phyloP scores from a whole-genome alignment of 1,140 invertebrate genomes.

The Zaprionus kolodkinae region DNA sequence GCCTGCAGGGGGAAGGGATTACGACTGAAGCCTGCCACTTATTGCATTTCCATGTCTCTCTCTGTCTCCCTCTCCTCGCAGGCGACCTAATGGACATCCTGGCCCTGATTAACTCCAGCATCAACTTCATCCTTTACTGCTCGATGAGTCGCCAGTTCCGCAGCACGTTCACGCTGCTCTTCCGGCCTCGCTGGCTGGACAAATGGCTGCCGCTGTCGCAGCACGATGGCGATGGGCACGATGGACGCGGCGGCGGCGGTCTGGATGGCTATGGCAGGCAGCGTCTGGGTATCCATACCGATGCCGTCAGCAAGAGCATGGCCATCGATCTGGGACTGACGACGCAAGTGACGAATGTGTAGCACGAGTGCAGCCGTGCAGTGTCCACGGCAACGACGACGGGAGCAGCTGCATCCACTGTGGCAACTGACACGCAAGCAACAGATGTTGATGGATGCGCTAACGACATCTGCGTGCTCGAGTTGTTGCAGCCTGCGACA shows the following conservation, averaged over 20 bases:
- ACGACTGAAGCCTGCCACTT: neutral
- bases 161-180: conserved; percentile 91
- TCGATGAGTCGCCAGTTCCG: conserved; percentile 98
- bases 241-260: conserved; percentile 31
- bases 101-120: conserved; percentile 97
- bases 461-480: conserved; percentile 72
- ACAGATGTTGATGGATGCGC: conserved; percentile 68
- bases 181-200: conserved; percentile 86
- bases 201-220: conserved; percentile 86
- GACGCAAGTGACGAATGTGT: conserved; percentile 84
- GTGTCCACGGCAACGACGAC: conserved; percentile 49
- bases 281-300: conserved; percentile 62
- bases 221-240: conserved; percentile 71
- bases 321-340: conserved; percentile 78
- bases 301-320: conserved; percentile 77
- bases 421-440: conserved; percentile 21
- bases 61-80: conserved; percentile 69
- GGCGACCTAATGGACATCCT: conserved; percentile 96
- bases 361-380: conserved; percentile 74
- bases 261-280: conserved; percentile 59
- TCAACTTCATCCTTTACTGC: conserved; percentile 99
- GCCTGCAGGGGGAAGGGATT: too few species aligned
- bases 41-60: conserved; percentile 40
- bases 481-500: conserved; percentile 50
- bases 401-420: neutral